Evolutionary conservation across 2,113 vertebrate species (phyloP).

Genomic region (Myrmecobius fasciatus): DNA sequence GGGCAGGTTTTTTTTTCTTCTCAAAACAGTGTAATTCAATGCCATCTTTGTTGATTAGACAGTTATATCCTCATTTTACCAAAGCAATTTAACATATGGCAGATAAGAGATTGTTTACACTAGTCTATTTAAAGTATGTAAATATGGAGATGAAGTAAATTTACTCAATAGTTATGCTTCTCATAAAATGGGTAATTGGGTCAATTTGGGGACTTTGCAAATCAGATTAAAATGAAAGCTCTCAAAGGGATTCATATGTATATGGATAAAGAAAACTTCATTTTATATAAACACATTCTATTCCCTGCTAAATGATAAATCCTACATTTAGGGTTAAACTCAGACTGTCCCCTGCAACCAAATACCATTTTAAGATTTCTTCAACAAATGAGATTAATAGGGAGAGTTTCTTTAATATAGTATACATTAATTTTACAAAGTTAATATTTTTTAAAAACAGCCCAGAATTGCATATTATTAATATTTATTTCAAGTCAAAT

Average conservation of each 20-base stretch:
- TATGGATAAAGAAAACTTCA: conserved; percentile 36
- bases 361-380: conserved; percentile 38
- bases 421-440: conserved; percentile 10
- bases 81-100: conserved; percentile 69
- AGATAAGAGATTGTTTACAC: conserved; percentile 67
- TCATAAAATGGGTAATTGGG: conserved; percentile 57
- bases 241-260: conserved; percentile 38
- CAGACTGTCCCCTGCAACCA: conserved; percentile 1
- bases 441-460: conserved; percentile 45
- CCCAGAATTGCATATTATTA: conserved; percentile 33
- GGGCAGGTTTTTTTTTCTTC: conserved; percentile 60
- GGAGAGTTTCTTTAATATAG: neutral
- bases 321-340: neutral
- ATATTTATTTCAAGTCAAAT: conserved; percentile 37
- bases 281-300: conserved; percentile 19
- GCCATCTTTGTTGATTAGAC: conserved; percentile 71
- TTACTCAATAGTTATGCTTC: conserved; percentile 29
- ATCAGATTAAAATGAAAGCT: conserved; percentile 36
- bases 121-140: conserved; percentile 58
- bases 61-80: conserved; percentile 64
- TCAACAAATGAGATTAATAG: conserved; percentile 36
- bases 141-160: conserved; percentile 56
- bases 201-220: conserved; percentile 42
- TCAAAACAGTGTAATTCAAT: conserved; percentile 75
- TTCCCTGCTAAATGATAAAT: neutral